phyloP scores from a whole-genome alignment of 2,113 vertebrate species.

The Ictidomys tridecemlineatus region DNA sequence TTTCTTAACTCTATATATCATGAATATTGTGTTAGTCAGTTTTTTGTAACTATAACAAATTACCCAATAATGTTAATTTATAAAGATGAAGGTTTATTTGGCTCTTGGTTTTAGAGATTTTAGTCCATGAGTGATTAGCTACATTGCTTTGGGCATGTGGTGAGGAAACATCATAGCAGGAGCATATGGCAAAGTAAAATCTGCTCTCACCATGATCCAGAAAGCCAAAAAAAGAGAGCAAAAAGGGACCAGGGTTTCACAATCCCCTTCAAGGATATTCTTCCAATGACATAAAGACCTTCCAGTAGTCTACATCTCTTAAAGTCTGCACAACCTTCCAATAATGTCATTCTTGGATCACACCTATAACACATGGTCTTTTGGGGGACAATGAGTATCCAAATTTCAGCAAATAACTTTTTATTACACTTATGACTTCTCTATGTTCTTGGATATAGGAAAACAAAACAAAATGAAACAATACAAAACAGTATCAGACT shows the following conservation, averaged over 20 bases:
- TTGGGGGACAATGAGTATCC: not conserved
- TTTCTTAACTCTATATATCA: not conserved
- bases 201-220: not conserved
- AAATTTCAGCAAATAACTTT: not conserved
- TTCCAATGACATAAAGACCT: not conserved
- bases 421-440: not conserved
- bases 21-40: not conserved
- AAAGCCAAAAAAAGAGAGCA: not conserved
- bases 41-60: not conserved
- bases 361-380: not conserved
- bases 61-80: not conserved
- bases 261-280: not conserved
- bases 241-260: no score
- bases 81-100: not conserved
- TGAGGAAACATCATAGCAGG: not conserved
- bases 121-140: not conserved
- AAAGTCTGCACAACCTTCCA: not conserved
- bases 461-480: conserved; percentile 12
- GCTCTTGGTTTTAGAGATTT: no score
- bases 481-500: not conserved
- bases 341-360: fast-evolving
- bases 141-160: not conserved
- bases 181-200: not conserved
- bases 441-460: conserved; percentile 2
- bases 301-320: not conserved